Base-by-base conservation (phyloP, 2,888 invertebrate genomes). In the Panzeria rudis region DNA sequence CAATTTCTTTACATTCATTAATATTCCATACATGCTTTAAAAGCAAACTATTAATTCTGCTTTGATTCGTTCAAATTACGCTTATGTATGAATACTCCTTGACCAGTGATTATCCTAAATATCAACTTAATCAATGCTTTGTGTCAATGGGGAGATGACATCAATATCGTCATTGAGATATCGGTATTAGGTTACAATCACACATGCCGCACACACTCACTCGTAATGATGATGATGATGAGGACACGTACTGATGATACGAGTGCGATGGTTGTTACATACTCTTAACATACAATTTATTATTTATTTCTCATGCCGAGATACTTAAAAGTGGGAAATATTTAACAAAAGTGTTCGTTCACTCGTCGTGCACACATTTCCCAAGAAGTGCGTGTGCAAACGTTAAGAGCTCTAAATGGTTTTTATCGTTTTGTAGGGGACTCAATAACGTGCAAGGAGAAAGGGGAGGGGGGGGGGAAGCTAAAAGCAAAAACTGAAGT, bases 281-380 rank as follows among this genome's bases (percentile, higher is more conserved):
- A 66, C 54, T 44, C 20, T 59, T 11, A 32, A 68, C 8, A 59
- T 2, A 41, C 17, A 41, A 64, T 25, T 64, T 44, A 41, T 20
- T n/a, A n/a, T n/a, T n/a, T 64, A 64, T 64, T 69, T 38, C 50
- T 69, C 38, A 77, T 59, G 50, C 2, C 17, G 29, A 50, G 47
- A 62, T 54, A 32, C 56, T 72, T 59, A 23, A 38, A 59, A 80
- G 72, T 73, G 72, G 66, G 29, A 73, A 66, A 66, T 73, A 59
- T 56, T 81, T 61, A 23, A 52, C 29, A 41, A 41, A 77, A 68
- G 59, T 69, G 35, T 47, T 59, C 50, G 52, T 8, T 38, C 47
- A 47, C 47, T 47, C 47, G 38, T 50, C 6, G 13, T 6, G 23
- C 23, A 50, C 50, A 41, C 35, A 61, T 35, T 29, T 41, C 25